These are phyloP conservation scores for Cairina moschata DNA, from an alignment of 2,113 vertebrate genomes.

Conservation along the genomic window DNA sequence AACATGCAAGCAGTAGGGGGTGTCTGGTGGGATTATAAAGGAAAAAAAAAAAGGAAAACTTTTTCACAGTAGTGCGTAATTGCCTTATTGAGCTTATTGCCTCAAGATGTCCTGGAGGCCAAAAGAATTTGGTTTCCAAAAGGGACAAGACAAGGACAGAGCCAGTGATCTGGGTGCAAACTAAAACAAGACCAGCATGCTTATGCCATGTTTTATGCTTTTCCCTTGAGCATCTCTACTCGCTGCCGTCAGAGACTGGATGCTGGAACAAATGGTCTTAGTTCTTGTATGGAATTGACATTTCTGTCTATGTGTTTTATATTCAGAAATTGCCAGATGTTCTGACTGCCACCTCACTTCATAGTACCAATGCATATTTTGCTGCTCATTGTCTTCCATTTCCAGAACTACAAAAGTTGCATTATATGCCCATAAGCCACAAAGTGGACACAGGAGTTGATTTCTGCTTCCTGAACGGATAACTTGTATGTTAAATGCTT, in stretches of 20 bases:
- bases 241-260: background rate
- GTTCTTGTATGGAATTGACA: fast-evolving
- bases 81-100: background rate
- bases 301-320: background rate
- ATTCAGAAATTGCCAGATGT: background rate
- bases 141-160: background rate
- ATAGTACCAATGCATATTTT: background rate
- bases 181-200: background rate
- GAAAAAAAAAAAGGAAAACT: background rate
- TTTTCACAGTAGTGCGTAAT: background rate
- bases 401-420: background rate
- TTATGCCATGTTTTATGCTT: background rate
- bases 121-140: conserved; percentile 6
- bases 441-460: fast-evolving
- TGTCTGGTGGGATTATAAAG: conserved; percentile 25
- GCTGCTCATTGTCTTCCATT: background rate
- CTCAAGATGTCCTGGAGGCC: background rate
- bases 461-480: background rate
- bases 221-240: background rate
- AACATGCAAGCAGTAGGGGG: conserved; percentile 33
- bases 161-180: background rate
- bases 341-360: background rate
- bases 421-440: background rate
- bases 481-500: background rate
- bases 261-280: background rate